Evolutionary conservation across 2,113 vertebrate species (phyloP).

Genomic region (Sapajus apella): DNA sequence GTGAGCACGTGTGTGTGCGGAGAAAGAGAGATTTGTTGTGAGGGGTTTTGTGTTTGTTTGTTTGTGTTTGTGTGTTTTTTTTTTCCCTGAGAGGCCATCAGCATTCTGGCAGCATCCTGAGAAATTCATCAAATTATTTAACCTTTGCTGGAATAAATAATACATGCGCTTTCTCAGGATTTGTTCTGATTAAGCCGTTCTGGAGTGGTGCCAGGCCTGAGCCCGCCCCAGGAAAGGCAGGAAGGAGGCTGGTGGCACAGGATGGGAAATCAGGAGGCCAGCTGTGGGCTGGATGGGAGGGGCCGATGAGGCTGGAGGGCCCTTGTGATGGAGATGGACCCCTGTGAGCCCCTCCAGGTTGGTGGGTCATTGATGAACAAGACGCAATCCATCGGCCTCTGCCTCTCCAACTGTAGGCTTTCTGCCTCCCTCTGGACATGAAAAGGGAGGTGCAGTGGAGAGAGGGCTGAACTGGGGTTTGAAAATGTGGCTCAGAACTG

Average conservation of each 20-base stretch:
- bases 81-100: slow-evolving; percentile 72
- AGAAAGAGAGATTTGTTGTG: neutral
- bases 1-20: too few species aligned
- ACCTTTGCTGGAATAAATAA: slow-evolving; percentile 83
- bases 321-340: neutral
- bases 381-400: neutral
- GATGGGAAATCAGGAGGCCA: slow-evolving; percentile 76
- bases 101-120: slow-evolving; percentile 77
- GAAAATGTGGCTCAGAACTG: neutral
- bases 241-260: slow-evolving; percentile 72
- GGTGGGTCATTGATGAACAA: neutral
- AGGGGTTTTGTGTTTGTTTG: neutral
- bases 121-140: slow-evolving; percentile 84
- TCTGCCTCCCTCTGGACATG: neutral
- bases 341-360: neutral
- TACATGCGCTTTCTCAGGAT: slow-evolving; percentile 82
- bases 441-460: neutral
- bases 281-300: slow-evolving; percentile 58
- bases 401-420: neutral
- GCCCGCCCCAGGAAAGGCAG: slow-evolving; percentile 78
- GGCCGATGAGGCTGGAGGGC: slow-evolving; percentile 29
- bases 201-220: slow-evolving; percentile 78
- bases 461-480: neutral
- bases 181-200: slow-evolving; percentile 81
- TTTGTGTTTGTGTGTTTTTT: slow-evolving; percentile 1